Conservation (phyloP, 2,113 vertebrate species). For the Todiramphus chloris region DNA sequence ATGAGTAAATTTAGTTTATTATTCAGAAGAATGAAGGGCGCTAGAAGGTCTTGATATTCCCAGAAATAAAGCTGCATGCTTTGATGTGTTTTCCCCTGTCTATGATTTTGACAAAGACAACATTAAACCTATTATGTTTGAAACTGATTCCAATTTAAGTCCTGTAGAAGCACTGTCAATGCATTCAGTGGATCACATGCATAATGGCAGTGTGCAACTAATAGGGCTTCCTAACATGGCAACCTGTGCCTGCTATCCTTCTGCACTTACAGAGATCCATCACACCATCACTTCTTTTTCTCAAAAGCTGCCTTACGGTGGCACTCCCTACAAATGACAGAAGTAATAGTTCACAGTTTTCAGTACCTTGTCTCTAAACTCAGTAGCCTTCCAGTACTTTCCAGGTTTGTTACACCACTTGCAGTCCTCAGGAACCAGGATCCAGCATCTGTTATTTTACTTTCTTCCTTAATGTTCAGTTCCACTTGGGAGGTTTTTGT, state of each 20-base stretch:
- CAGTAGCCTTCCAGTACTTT: neutral
- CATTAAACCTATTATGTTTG: neutral
- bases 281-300: neutral
- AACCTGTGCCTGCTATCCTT: neutral
- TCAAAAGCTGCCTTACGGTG: neutral
- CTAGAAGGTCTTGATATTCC: neutral
- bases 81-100: neutral
- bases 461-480: neutral
- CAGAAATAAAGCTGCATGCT: neutral
- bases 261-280: neutral
- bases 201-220: neutral
- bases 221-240: neutral
- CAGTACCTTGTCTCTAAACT: neutral
- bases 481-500: neutral
- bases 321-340: neutral
- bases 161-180: neutral
- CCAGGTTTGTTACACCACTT: neutral
- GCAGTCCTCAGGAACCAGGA: neutral
- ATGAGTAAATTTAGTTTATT: neutral
- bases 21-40: neutral
- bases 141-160: neutral
- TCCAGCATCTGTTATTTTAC: neutral
- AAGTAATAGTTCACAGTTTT: neutral
- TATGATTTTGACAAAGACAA: neutral
- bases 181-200: neutral